Evolutionary conservation across 2,797 vertebrate species (phyloP), one percentile per base, ranked within the genome.

Genomic region (Erpetoichthys calabaricus): DNA sequence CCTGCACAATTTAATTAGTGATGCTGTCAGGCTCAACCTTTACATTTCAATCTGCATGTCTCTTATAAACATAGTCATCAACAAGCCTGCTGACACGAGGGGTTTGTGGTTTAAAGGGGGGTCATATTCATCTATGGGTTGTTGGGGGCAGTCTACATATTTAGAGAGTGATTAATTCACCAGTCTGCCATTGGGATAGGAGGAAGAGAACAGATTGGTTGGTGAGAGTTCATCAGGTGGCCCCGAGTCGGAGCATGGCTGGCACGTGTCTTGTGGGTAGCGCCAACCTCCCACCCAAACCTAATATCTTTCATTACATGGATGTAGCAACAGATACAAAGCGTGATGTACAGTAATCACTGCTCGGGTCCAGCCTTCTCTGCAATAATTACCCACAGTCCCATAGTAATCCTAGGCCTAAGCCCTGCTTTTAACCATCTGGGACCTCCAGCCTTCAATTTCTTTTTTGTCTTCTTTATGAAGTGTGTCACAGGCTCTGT

Each of bases 371-470:
- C 75, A 84, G 84, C 82, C 84, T 78, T 79, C 86, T 86, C 90
- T 84, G 91, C 84, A 83, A 83, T 85, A 86, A 87, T 87, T 86
- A 84, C 82, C 83, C 75, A 82, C 83, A 79, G 84, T 91, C 89
- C 88, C 88, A 89, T 89, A 88, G 82, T 96, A 93, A 94, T 94
- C 91, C 89, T 82, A 86, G 89, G 91, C 88, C 89, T 92, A 90
- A 94, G 90, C 86, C 85, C 81, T 80, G 86, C 75, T 89, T 89
- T 89, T 90, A 90, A 89, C 93, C 92, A 93, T 92, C 88, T 89
- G 90, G 89, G 88, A 89, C 85, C 83, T 76, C 80, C 82, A 80
- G 78, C 80, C 80, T 66, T 84, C 78, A 80, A 77, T 75, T 77
- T 80, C 76, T 25, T 25, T 25, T 25, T 25, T 25, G 25, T 25